Evolutionary conservation across 1,140 invertebrate species (phyloP).

Genomic region (Pachypsylla venusta): DNA sequence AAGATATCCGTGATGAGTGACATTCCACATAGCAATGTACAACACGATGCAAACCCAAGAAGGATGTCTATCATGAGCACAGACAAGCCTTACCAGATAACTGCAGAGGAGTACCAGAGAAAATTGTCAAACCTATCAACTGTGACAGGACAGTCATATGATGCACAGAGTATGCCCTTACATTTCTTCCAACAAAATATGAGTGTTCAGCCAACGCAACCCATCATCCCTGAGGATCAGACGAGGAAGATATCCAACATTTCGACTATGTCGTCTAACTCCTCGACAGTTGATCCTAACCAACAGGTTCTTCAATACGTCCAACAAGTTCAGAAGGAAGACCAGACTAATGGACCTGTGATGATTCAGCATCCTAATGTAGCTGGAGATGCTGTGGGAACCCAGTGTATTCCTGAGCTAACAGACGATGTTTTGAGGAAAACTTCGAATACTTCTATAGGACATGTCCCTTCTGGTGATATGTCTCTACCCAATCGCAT

Average conservation of each 20-base stretch:
- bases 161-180: conserved; percentile 10
- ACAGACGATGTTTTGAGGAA: background rate
- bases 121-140: conserved; percentile 7
- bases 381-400: background rate
- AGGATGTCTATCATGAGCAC: conserved; percentile 1
- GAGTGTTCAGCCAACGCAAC: background rate
- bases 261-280: conserved; percentile 14
- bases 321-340: background rate
- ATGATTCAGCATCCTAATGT: too few relatives aligned
- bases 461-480: too few relatives aligned
- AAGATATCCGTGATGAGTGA: conserved; percentile 16
- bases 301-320: background rate
- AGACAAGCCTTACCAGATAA: conserved; percentile 13
- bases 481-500: background rate
- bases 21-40: conserved; percentile 13
- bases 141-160: conserved; percentile 9
- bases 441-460: background rate
- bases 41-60: background rate
- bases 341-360: too few relatives aligned
- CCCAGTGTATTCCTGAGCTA: background rate
- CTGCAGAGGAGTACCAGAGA: conserved; percentile 14
- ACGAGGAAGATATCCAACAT: conserved; percentile 18
- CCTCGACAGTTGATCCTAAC: background rate
- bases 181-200: conserved; percentile 10
- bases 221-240: conserved; percentile 12